Evolutionary conservation across 1,140 invertebrate genomes (phyloP), one percentile per base, ranked within the genome.

Genomic region (Saccostrea cuccullata): DNA sequence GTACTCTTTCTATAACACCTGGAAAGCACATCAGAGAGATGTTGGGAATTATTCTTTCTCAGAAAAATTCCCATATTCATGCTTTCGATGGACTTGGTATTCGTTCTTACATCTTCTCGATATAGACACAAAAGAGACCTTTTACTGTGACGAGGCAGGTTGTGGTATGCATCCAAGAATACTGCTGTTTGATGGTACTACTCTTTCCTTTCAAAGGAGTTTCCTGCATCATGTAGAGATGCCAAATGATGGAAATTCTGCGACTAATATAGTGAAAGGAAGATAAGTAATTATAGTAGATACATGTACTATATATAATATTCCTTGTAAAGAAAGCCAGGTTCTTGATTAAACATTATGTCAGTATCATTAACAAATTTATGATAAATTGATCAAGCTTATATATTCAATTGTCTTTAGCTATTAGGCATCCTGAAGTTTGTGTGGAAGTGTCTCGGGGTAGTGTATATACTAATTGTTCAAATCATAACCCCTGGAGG

Each of bases 121-220:
- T 67, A 85, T 36, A 40, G n/a, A n/a, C n/a, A n/a, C n/a, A n/a
- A n/a, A n/a, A n/a, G n/a, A n/a, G n/a, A n/a, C n/a, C n/a, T n/a
- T n/a, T n/a, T n/a, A n/a, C n/a, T n/a, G n/a, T n/a, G n/a, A n/a
- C n/a, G n/a, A n/a, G n/a, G n/a, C n/a, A 40, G 26, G 58, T 20
- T 36, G 86, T 64, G 58, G 60, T 87, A 30, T 58, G 26, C 23
- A 67, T 82, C 85, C 85, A 1, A 70, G 47, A 8, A 67, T 36
- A 64, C 56, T 86, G 23, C 36, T 86, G 20, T 67, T 56, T 60
- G 85, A 86, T 86, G 85, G 58, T 23, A 86, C 85, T 23, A 64
- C 85, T 40, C 58, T 86, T 20, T 86, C 85, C 30, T 86, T 86
- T 30, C 85, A 70, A 26, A n/a, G 64, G 20, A 60, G 64, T 56